Conservation (phyloP, 2,797 vertebrate species). For the Melanogrammus aeglefinus region DNA sequence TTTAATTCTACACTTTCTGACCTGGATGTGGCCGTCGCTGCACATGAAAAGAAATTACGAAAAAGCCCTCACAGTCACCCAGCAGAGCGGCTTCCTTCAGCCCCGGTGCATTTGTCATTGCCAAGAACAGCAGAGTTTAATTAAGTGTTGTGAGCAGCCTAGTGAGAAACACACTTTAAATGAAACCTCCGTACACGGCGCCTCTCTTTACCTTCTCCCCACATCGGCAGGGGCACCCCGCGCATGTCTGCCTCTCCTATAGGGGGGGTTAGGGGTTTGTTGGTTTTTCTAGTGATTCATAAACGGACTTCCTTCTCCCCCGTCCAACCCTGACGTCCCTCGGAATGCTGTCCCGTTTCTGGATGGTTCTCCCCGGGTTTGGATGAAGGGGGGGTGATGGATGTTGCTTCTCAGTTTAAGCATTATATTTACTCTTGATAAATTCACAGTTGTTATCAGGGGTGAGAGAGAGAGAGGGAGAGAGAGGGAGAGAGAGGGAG, state of each 20-base stretch:
- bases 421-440: conserved; percentile 89
- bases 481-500: no score
- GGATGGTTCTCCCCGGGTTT: conserved; percentile 78
- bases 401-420: conserved; percentile 86
- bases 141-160: conserved; percentile 99
- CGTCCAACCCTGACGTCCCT: no score
- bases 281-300: conserved; percentile 87
- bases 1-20: conserved; percentile 83
- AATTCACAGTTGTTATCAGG: conserved; percentile 77
- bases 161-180: conserved; percentile 99
- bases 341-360: conserved; percentile 77
- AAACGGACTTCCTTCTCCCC: no score
- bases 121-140: conserved; percentile 99
- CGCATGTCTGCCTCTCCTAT: conserved; percentile 85
- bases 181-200: conserved; percentile 95
- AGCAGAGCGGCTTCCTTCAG: conserved; percentile 81
- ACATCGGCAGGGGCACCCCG: conserved; percentile 88
- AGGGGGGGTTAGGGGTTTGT: conserved; percentile 67
- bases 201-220: conserved; percentile 96
- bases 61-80: conserved; percentile 75
- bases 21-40: conserved; percentile 85
- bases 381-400: conserved; percentile 88
- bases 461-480: no score
- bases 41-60: conserved; percentile 90
- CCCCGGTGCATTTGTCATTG: conserved; percentile 99